Percentiles rank a stretch among this genome's conserved stretches.
Conservation (phyloP, 2,797 vertebrate species). For the Trachurus trachurus region DNA sequence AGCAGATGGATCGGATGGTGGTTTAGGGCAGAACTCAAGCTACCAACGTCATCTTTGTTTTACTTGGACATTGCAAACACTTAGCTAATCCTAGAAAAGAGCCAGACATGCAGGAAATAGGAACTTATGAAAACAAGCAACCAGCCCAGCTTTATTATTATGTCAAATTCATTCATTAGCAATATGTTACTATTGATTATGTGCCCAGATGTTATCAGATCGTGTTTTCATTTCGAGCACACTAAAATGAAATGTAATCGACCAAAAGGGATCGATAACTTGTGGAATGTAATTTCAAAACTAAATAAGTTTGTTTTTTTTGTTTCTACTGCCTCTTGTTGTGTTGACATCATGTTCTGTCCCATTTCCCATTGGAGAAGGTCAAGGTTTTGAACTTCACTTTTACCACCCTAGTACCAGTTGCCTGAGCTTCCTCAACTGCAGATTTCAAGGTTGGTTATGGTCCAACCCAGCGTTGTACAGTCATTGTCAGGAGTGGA, state of each 20-base stretch:
- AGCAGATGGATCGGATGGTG: conserved; percentile 76
- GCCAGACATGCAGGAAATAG: conserved; percentile 79
- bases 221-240: conserved; percentile 45
- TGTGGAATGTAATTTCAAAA: conserved; percentile 3
- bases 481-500: conserved; percentile 35
- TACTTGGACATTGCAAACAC: conserved; percentile 82
- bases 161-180: conserved; percentile 69
- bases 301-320: not conserved
- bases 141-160: conserved; percentile 61
- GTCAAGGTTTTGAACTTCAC: conserved; percentile 48
- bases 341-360: not conserved
- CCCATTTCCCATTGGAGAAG: conserved; percentile 19
- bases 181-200: conserved; percentile 69
- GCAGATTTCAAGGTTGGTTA: conserved; percentile 66
- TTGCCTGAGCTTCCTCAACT: conserved; percentile 40
- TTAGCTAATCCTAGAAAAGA: conserved; percentile 79
- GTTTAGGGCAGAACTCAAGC: conserved; percentile 68
- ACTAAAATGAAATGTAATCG: conserved; percentile 41
- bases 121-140: conserved; percentile 82
- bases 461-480: conserved; percentile 50
- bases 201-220: conserved; percentile 66
- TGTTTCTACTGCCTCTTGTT: not conserved
- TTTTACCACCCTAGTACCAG: conserved; percentile 44
- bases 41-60: conserved; percentile 82
- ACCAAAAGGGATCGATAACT: conserved; percentile 22